Percentiles rank a stretch among this genome's conserved stretches.
Evolutionary conservation across 1,140 invertebrate species (phyloP).

Genomic region (Drosophila mayri): DNA sequence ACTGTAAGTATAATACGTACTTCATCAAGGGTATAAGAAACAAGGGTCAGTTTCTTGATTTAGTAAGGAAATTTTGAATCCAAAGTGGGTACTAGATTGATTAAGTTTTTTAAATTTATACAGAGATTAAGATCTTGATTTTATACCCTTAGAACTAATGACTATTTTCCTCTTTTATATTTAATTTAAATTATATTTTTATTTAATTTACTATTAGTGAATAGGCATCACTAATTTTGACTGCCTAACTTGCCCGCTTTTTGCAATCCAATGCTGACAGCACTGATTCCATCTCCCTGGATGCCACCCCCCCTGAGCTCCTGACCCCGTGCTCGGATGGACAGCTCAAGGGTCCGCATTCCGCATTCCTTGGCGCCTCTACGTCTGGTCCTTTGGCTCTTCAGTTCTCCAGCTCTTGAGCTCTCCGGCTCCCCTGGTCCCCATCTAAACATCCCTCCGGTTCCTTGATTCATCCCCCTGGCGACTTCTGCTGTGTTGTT

Average conservation of each 20-base stretch:
- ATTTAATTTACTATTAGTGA: neutral
- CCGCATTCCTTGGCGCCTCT: slow-evolving; percentile 61
- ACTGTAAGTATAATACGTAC: neutral
- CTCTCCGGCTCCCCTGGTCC: slow-evolving; percentile 15
- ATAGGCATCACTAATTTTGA: neutral
- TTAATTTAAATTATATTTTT: neutral
- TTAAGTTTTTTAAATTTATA: too few relatives aligned
- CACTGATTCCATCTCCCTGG: neutral
- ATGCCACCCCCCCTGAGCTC: neutral
- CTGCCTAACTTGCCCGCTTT: neutral
- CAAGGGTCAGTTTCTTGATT: neutral
- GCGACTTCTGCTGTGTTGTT: slow-evolving; percentile 26
- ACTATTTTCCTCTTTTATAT: too few relatives aligned
- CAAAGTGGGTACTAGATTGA: neutral
- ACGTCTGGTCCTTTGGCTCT: slow-evolving; percentile 31
- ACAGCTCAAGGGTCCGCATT: slow-evolving; percentile 50
- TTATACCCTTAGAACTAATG: too few relatives aligned
- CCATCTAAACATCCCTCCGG: neutral
- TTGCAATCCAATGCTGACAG: neutral
- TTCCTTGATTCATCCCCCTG: slow-evolving; percentile 33
- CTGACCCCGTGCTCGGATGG: slow-evolving; percentile 35
- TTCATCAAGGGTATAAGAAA: neutral
- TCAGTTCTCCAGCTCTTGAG: slow-evolving; percentile 10
- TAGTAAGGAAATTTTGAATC: neutral
- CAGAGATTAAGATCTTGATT: too few relatives aligned